phyloP scores from a whole-genome alignment of 2,113 vertebrate species.

The Salminus brasiliensis region DNA sequence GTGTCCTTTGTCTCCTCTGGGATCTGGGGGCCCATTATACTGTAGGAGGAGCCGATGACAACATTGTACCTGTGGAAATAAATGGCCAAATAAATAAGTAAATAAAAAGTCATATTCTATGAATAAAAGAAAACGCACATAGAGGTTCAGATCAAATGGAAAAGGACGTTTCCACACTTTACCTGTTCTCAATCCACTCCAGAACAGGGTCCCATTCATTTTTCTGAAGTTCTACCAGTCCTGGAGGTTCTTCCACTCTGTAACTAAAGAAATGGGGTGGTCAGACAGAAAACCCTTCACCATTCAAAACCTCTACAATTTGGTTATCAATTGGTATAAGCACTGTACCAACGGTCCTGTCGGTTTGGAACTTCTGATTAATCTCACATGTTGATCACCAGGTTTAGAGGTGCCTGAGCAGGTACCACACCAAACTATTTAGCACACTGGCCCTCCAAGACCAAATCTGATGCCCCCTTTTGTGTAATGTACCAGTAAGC shows the following conservation, averaged over 20 bases:
- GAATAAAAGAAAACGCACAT: background rate
- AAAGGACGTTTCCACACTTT: slow-evolving; percentile 25
- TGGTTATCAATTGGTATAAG: no score
- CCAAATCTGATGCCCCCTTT: no score
- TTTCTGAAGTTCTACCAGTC: slow-evolving; percentile 91
- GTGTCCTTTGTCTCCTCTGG: slow-evolving; percentile 85
- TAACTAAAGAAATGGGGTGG: slow-evolving; percentile 77
- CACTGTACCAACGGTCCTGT: no score
- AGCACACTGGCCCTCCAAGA: no score
- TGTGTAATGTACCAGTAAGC: no score
- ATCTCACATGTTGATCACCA: no score
- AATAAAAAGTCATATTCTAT: background rate
- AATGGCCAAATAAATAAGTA: background rate
- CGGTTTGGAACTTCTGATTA: no score
- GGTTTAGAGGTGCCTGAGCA: no score
- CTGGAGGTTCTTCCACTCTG: slow-evolving; percentile 90
- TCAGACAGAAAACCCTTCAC: no score
- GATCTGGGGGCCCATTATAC: slow-evolving; percentile 89
- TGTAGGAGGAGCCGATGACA: slow-evolving; percentile 87
- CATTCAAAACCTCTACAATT: no score
- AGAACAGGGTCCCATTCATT: slow-evolving; percentile 94
- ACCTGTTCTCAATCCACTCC: slow-evolving; percentile 92
- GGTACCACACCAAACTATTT: no score
- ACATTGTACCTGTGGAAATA: slow-evolving; percentile 82
- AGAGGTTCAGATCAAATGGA: background rate